Evolutionary conservation across 2,888 invertebrate species (phyloP).

Genomic region (Ferrisia virgata): DNA sequence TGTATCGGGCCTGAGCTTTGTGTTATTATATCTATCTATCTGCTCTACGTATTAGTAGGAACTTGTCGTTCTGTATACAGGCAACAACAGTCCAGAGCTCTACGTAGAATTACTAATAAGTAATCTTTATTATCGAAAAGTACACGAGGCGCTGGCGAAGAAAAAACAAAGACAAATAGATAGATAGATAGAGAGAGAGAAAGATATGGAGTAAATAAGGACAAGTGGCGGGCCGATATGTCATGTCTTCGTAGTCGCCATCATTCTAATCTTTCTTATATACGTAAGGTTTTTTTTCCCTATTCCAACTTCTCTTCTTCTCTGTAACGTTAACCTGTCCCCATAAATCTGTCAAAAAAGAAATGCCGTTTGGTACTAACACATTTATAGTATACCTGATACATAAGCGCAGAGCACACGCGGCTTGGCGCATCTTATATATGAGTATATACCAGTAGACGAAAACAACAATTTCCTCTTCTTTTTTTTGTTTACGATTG

Average conservation of each 20-base stretch:
- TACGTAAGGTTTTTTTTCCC: background rate
- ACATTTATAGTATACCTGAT: background rate
- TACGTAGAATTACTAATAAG: background rate
- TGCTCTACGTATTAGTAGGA: background rate
- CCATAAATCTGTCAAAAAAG: conserved; percentile 44
- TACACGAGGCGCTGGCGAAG: background rate
- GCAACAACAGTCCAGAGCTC: background rate
- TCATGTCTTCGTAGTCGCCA: conserved; percentile 44
- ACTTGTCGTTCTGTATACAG: background rate
- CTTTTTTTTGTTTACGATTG: background rate
- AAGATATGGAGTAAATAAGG: conserved; percentile 21
- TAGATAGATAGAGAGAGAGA: too few species aligned
- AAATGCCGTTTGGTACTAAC: conserved; percentile 34
- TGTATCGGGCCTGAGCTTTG: background rate
- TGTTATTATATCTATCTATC: background rate
- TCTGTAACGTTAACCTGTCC: conserved; percentile 38
- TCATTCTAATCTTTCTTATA: conserved; percentile 39
- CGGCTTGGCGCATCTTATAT: background rate
- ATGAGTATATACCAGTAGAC: background rate
- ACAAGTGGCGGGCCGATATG: conserved; percentile 45
- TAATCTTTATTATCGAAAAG: conserved; percentile 28
- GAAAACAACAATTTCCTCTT: conserved; percentile 43
- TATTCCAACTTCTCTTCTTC: background rate
- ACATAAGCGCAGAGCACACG: conserved; percentile 1
- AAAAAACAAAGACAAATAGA: too few species aligned